Evolutionary conservation across 2,113 vertebrate genomes (phyloP), one percentile per base, ranked within the genome.

Genomic region (Neoarius graeffei): DNA sequence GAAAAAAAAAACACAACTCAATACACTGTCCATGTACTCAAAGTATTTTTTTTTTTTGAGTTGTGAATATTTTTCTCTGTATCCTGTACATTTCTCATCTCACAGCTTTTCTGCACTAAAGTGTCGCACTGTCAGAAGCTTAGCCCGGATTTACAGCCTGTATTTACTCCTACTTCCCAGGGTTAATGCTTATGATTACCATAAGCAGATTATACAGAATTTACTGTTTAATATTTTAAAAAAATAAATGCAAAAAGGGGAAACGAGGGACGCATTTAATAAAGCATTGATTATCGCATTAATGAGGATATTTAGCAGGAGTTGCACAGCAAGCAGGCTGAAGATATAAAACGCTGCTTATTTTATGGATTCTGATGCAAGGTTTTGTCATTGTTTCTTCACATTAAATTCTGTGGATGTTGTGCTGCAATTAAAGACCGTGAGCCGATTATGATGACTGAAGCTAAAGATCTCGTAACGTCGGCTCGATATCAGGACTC

Each of bases 171-270:
- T 48, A 52, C 76, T 15, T 79, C 76, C 76, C 13, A 52, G 11
- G 5, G 23, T 14, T 79, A 79, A 79, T 3, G 5, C 25, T 79
- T 1, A 0, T 79, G 50, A 79, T 79, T 54, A 54, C 10, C 50
- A n/a, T 54, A 79, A 79, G 76, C 50, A 54, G 76, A 79, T 79
- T 54, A 54, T 79, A 11, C 25, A 15, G 50, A 54, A 79, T 79
- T 27, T 54, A n/a, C 76, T 15, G 23, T 79, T 54, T 79, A 79
- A 54, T 54, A 79, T 54, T 35, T 42, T 19, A 19, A 19, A 27
- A 14, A 1, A 30, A 74, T 4, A 48, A 23, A 20, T 8, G 19
- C 2, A 19, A 48, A 74, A 48, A 25, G 1, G 52, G 20, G 14
- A 42, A 0, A 77, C 1, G 10, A 54, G 23, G 74, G 10, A 79